Conservation (phyloP, 2,113 vertebrate genomes). For the Microtus richardsoni region DNA sequence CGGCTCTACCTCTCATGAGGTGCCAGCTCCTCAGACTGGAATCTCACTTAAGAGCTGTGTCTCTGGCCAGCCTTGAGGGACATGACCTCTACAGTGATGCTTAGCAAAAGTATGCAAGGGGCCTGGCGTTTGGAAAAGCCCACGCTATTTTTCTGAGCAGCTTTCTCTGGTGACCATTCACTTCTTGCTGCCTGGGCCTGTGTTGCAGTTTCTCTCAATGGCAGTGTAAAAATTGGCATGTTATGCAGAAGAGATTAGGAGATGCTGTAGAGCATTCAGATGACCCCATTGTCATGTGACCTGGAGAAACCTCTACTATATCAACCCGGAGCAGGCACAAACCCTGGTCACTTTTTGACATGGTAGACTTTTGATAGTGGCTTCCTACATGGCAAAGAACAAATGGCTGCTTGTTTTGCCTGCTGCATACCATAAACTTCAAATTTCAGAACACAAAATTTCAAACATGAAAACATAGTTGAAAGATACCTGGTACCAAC, state of each 20-base stretch:
- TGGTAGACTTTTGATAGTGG: background rate
- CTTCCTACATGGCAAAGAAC: background rate
- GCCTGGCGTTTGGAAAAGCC: background rate
- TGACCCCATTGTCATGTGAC: background rate
- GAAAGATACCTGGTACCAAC: background rate
- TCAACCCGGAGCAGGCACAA: background rate
- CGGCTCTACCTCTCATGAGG: background rate
- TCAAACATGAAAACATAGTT: constrained; percentile 6
- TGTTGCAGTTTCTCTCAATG: background rate
- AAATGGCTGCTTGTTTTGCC: background rate
- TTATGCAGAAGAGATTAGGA: background rate
- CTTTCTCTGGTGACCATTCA: background rate
- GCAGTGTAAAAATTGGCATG: background rate
- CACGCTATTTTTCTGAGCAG: background rate
- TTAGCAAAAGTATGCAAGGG: background rate
- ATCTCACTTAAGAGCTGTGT: background rate
- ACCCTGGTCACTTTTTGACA: background rate
- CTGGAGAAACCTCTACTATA: background rate
- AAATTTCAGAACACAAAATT: constrained; percentile 17
- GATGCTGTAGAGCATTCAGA: background rate
- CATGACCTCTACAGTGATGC: background rate
- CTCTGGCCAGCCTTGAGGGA: background rate
- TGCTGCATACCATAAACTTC: background rate
- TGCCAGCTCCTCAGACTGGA: background rate
- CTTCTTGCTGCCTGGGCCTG: background rate